Conservation (phyloP, 2,113 vertebrate species). For the Himantopus leucocephalus region DNA sequence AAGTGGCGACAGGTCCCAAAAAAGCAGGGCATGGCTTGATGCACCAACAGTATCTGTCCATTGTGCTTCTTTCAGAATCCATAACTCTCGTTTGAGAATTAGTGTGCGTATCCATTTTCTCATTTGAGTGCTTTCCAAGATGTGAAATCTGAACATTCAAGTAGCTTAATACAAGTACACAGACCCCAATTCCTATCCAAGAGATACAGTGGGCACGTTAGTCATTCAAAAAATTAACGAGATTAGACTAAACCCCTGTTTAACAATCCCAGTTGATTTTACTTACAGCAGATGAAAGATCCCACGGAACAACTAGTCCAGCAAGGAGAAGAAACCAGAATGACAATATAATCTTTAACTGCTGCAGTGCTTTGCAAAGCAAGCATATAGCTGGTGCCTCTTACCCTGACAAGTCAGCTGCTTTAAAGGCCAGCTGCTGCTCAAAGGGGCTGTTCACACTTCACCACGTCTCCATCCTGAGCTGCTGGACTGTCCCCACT, state of each 20-base stretch:
- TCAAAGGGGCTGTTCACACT: neutral
- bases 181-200: neutral
- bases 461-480: neutral
- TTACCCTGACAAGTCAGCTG: neutral
- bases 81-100: neutral
- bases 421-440: neutral
- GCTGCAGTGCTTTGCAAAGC: neutral
- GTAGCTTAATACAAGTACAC: neutral
- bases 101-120: neutral
- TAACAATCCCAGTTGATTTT: neutral
- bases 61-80: neutral
- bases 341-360: neutral
- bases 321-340: neutral
- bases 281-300: neutral
- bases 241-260: neutral
- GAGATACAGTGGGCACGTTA: neutral
- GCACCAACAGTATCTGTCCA: neutral
- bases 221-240: neutral
- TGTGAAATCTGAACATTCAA: neutral
- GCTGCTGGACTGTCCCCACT: neutral
- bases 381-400: neutral
- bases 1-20: neutral
- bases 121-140: fast-evolving
- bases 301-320: neutral
- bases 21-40: neutral